Percentiles rank a stretch among this genome's conserved stretches.
phyloP scores from a whole-genome alignment of 2,113 vertebrate species.

The Sorex fumeus region DNA sequence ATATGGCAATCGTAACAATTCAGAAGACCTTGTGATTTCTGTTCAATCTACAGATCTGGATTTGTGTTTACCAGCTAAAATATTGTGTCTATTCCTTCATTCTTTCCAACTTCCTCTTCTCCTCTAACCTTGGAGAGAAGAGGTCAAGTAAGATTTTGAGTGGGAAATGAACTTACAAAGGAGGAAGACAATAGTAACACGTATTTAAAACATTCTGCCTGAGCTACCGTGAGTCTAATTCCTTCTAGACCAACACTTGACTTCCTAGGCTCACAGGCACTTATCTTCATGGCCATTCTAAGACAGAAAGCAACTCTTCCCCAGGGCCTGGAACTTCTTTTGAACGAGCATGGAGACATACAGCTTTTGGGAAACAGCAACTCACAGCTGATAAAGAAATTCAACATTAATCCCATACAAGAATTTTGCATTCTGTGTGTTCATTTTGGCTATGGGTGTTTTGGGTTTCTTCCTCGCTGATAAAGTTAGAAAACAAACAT shows the following conservation, averaged over 20 bases:
- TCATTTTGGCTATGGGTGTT: conserved; percentile 26
- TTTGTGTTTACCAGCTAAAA: neutral
- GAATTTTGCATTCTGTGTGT: neutral
- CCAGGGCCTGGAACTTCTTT: neutral
- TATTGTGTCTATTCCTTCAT: neutral
- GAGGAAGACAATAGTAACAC: neutral
- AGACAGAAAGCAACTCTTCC: neutral
- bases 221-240: conserved; percentile 20
- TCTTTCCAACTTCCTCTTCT: neutral
- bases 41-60: neutral
- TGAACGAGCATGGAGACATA: neutral
- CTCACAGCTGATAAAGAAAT: conserved; percentile 6
- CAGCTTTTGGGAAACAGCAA: conserved; percentile 42
- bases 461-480: conserved; percentile 48
- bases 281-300: neutral
- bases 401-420: conserved; percentile 28
- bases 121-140: neutral
- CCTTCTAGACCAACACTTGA: conserved; percentile 54
- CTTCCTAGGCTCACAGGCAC: conserved; percentile 34
- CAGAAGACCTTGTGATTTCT: neutral
- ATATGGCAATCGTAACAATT: neutral
- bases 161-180: conserved; percentile 36
- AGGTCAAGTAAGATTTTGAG: conserved; percentile 54
- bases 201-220: conserved; percentile 53
- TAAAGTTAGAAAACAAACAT: conserved; percentile 61